Percentiles rank a stretch among this genome's conserved stretches.
These are phyloP conservation scores for Zaprionus africanus DNA, from an alignment of 1,140 invertebrate species.

Conservation along the genomic window DNA sequence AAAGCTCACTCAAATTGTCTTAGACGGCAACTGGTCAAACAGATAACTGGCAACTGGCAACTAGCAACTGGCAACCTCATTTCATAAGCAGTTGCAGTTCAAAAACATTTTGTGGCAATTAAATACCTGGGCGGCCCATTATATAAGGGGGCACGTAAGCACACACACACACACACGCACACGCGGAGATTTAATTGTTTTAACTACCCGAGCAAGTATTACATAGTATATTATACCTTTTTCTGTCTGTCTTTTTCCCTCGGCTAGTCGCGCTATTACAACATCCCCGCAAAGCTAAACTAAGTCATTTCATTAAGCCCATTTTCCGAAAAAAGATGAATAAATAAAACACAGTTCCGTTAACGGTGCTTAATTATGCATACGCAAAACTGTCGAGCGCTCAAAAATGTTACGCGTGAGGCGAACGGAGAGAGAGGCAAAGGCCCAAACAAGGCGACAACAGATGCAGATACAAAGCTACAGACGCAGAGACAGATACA, in stretches of 20 bases:
- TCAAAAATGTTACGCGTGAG: constrained; percentile 49
- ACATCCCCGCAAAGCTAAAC: constrained; percentile 33
- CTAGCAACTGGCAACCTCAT: constrained; percentile 65
- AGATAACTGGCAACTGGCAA: constrained; percentile 33
- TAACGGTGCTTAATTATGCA: constrained; percentile 81
- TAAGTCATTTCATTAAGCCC: constrained; percentile 61
- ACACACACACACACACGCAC: constrained; percentile 36
- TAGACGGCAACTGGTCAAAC: constrained; percentile 29
- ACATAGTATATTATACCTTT: constrained; percentile 53
- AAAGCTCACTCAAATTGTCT: constrained; percentile 46
- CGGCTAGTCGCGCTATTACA: constrained; percentile 35
- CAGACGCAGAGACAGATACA: constrained; percentile 20
- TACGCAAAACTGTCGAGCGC: constrained; percentile 39
- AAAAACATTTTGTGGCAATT: constrained; percentile 76
- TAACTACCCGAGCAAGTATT: constrained; percentile 68
- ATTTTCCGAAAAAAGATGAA: constrained; percentile 54
- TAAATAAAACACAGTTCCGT: constrained; percentile 68
- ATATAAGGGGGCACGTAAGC: constrained; percentile 66
- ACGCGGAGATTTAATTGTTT: constrained; percentile 64
- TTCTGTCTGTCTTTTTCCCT: constrained; percentile 28
- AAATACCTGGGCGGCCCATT: constrained; percentile 78
- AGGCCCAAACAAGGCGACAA: constrained; percentile 38
- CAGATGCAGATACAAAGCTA: constrained; percentile 27
- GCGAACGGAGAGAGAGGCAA: constrained; percentile 24
- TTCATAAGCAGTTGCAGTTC: constrained; percentile 77